Base-by-base conservation (phyloP, 2,888 invertebrate species). In the Apamea sordens region DNA sequence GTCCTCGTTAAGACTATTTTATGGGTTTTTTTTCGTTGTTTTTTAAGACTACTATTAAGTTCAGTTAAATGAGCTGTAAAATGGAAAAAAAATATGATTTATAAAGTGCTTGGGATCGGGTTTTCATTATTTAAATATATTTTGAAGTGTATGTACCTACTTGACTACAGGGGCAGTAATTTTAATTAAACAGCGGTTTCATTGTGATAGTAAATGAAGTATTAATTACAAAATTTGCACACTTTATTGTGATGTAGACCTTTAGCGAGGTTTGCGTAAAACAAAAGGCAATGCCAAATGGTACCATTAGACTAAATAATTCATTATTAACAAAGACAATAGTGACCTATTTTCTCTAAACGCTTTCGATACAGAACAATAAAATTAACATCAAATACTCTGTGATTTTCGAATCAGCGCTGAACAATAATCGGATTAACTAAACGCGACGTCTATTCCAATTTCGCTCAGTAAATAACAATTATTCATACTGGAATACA, bases 1-100 rank as follows among this genome's bases (percentile, higher is more conserved):
- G 73, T 44, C 70, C 69, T 82, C 86, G 83, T 84, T 77, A 75
- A 65, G 32, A 53, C 11, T 65, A 47, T 28, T 85, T 77, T 85
- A 61, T 70, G 56, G 3, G 28, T 64, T 70, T 84, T 74, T 32
- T 80, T 64, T 28, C 56, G n/a, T 21, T 67, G 65, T 73, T 76
- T 76, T 73, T 47, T 3, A 44, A 28, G 53, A 59, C 41, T 32
- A 59, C 41, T 32, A 65, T 80, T 67, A 18, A 63, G 69, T 63
- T 65, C 64, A 59, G 65, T 53, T 44, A 65, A 8, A 32, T 24
- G 76, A 69, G 56, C 50, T 68, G 28, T 59, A n/a, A 41, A 36
- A 61, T 47, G 15, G 11, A n/a, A 53, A 47, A 53, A 47, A 47
- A 63, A 36, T 24, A 44, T 50, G 36, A 64, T 53, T 67, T 59